These are phyloP conservation scores for Scaptomyza tumidula DNA, from an alignment of 2,888 invertebrate genomes.

Conservation along the genomic window DNA sequence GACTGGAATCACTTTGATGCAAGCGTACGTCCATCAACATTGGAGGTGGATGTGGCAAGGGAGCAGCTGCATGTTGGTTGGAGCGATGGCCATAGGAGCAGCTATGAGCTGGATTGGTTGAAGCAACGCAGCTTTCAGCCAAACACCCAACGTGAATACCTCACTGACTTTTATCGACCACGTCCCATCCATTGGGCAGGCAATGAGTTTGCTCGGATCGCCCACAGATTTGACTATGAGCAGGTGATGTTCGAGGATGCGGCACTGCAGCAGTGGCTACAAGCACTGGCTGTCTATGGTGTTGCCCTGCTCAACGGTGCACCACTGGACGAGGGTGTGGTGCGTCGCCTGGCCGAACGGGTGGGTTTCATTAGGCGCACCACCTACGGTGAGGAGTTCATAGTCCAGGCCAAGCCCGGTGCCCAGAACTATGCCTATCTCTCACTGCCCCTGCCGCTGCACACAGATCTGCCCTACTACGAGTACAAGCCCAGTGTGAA, in stretches of 20 bases:
- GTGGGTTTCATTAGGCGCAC: conserved; percentile 89
- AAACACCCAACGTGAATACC: conserved; percentile 85
- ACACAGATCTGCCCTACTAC: conserved; percentile 91
- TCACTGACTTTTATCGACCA: conserved; percentile 86
- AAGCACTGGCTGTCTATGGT: conserved; percentile 88
- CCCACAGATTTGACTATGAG: conserved; percentile 85
- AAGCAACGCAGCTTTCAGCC: conserved; percentile 86
- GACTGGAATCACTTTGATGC: conserved; percentile 87
- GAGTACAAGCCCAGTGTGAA: conserved; percentile 90
- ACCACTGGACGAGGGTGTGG: conserved; percentile 86
- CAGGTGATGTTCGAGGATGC: conserved; percentile 85
- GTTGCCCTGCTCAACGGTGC: conserved; percentile 87
- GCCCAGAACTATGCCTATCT: conserved; percentile 91
- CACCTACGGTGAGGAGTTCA: conserved; percentile 90
- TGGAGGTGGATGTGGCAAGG: conserved; percentile 58
- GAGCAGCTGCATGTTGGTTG: conserved; percentile 85
- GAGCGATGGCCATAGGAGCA: conserved; percentile 88
- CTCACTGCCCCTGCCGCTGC: conserved; percentile 88
- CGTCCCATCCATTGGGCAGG: conserved; percentile 86
- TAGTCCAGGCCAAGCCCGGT: conserved; percentile 88
- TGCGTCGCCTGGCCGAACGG: conserved; percentile 87
- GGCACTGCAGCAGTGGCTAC: conserved; percentile 86
- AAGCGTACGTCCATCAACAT: conserved; percentile 84
- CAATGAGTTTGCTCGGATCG: conserved; percentile 85
- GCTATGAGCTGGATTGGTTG: conserved; percentile 87